These are phyloP conservation scores for Contarinia nasturtii DNA, from an alignment of 1,140 invertebrate genomes.

Conservation along the genomic window DNA sequence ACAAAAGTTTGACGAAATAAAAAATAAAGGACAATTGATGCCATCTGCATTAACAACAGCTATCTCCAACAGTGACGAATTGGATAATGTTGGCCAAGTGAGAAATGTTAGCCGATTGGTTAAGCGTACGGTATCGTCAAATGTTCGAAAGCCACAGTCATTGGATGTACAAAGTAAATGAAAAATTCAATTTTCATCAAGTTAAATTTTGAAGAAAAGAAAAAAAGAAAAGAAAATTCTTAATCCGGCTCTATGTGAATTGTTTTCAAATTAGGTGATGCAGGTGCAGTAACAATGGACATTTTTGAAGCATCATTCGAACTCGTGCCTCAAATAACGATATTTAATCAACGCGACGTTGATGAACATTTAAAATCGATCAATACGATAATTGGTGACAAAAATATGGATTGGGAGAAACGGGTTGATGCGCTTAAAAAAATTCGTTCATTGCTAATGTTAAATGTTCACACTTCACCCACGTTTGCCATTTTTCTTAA, in stretches of 20 bases:
- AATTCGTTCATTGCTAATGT: slow-evolving; percentile 59
- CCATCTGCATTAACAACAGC: slow-evolving; percentile 33
- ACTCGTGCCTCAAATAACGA: slow-evolving; percentile 55
- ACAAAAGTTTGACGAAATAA: slow-evolving; percentile 73
- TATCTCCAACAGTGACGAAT: slow-evolving; percentile 13
- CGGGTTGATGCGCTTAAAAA: slow-evolving; percentile 72
- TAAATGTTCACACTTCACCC: slow-evolving; percentile 54
- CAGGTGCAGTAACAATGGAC: slow-evolving; percentile 76
- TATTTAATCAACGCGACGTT: slow-evolving; percentile 70
- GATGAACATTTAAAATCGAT: slow-evolving; percentile 65
- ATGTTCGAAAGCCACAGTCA: slow-evolving; percentile 6
- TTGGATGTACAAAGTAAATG: not conserved
- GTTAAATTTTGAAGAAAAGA: too few species aligned
- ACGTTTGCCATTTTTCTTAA: slow-evolving; percentile 68
- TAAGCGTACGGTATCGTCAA: slow-evolving; percentile 11
- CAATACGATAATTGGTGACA: slow-evolving; percentile 53
- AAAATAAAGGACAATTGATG: slow-evolving; percentile 55
- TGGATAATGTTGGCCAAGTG: slow-evolving; percentile 13
- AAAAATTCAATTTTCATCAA: not conserved
- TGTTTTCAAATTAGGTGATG: too few species aligned
- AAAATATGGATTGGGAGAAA: slow-evolving; percentile 82
- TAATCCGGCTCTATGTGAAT: too few species aligned
- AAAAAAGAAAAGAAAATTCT: too few species aligned
- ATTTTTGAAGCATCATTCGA: slow-evolving; percentile 73
- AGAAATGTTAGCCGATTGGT: slow-evolving; percentile 16